Percentiles rank a stretch among this genome's conserved stretches.
These are phyloP conservation scores for Abscondita cerata DNA, from an alignment of 2,888 invertebrate species.

Conservation along the genomic window DNA sequence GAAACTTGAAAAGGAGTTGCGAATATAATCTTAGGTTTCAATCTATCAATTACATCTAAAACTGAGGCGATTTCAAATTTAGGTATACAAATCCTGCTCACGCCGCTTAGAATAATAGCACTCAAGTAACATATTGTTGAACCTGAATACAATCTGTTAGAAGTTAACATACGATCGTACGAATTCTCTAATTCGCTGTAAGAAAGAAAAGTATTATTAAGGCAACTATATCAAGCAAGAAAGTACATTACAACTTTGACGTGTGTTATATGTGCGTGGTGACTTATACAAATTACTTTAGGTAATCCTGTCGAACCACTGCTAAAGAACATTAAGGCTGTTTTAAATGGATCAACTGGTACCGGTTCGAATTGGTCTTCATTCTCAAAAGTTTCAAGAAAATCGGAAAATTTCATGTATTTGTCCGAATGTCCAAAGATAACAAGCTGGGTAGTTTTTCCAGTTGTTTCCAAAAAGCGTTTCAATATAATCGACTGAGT, in stretches of 20 bases:
- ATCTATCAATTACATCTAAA: too few relatives aligned
- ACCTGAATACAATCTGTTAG: too few relatives aligned
- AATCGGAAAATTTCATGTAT: constrained; percentile 37
- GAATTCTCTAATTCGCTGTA: too few relatives aligned
- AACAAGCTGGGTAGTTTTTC: constrained; percentile 44
- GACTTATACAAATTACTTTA: constrained; percentile 42
- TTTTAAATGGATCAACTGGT: constrained; percentile 25
- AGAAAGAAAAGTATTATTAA: too few relatives aligned
- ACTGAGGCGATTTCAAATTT: too few relatives aligned
- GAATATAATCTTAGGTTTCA: neutral
- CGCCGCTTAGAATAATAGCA: too few relatives aligned
- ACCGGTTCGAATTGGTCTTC: constrained; percentile 36
- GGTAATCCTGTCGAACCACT: constrained; percentile 44
- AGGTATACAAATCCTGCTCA: too few relatives aligned
- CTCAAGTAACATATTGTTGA: too few relatives aligned
- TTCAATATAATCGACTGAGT: constrained; percentile 36
- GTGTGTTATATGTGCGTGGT: constrained; percentile 26
- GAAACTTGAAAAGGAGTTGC: neutral
- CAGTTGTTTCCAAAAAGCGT: constrained; percentile 36
- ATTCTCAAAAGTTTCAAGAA: constrained; percentile 40
- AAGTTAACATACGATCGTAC: too few relatives aligned
- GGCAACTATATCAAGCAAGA: too few relatives aligned
- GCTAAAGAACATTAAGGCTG: constrained; percentile 40
- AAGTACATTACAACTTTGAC: too few relatives aligned
- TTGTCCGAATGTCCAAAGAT: constrained; percentile 44